phyloP scores from a whole-genome alignment of 2,797 vertebrate genomes.

The Salarias fasciatus region DNA sequence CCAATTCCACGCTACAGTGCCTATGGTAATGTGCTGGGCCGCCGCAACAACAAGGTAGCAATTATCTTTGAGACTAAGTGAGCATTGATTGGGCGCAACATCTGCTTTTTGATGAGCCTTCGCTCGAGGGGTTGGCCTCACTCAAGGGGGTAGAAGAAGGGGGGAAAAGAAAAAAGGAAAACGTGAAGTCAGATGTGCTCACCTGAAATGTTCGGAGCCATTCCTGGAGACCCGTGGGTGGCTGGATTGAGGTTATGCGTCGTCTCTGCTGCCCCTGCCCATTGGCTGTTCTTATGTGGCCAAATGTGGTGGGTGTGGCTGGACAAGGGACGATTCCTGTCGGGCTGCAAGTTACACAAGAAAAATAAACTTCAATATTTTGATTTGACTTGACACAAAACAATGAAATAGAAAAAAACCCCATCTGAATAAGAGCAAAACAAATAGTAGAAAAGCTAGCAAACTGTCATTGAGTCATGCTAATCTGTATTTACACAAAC shows the following conservation, averaged over 20 bases:
- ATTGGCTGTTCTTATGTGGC: constrained; percentile 95
- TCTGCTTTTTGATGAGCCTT: constrained; percentile 71
- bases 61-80: constrained; percentile 73
- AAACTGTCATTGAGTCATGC: too few relatives aligned
- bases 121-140: constrained; percentile 29
- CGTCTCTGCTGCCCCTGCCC: constrained; percentile 97
- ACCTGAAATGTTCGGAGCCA: constrained; percentile 99
- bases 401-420: too few relatives aligned
- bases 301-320: constrained; percentile 97
- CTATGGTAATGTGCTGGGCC: constrained; percentile 67
- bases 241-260: constrained; percentile 96
- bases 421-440: too few relatives aligned
- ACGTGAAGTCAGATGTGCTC: constrained; percentile 36
- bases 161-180: too few relatives aligned
- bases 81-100: constrained; percentile 72
- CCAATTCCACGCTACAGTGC: constrained; percentile 73
- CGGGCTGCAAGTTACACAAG: constrained; percentile 81
- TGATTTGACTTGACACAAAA: too few relatives aligned
- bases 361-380: constrained; percentile 31
- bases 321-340: constrained; percentile 96
- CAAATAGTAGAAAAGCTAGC: too few relatives aligned
- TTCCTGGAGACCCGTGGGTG: constrained; percentile 96
- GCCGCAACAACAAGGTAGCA: constrained; percentile 70
- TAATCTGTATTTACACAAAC: too few relatives aligned
- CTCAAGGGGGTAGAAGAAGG: constrained; percentile 4